Percentiles rank a stretch among this genome's conserved stretches.
Conservation (phyloP, 2,888 invertebrate species). For the Arctia plantaginis region DNA sequence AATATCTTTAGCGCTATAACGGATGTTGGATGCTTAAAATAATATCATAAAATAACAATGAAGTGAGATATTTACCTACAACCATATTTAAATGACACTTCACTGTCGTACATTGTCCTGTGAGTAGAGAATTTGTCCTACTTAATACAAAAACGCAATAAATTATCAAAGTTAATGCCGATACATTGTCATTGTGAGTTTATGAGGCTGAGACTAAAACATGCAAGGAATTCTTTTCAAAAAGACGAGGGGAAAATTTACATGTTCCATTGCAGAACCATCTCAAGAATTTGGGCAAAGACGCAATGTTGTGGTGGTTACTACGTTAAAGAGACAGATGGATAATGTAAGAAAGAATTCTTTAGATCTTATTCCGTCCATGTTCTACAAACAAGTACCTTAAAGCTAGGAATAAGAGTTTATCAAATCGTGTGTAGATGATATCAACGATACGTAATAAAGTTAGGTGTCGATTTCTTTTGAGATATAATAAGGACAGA, state of each 20-base stretch:
- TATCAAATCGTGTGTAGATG: no score
- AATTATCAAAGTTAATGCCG: constrained; percentile 39
- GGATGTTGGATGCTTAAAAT: constrained; percentile 12
- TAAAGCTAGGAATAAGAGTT: no score
- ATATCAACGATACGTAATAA: no score
- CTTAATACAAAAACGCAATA: constrained; percentile 37
- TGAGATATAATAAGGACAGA: no score
- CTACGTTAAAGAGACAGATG: no score
- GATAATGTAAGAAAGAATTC: no score
- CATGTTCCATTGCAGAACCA: constrained; percentile 22
- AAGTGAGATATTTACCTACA: constrained; percentile 35
- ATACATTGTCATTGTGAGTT: constrained; percentile 40
- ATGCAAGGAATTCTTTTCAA: constrained; percentile 42
- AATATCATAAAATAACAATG: constrained; percentile 14
- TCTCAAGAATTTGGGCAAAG: constrained; percentile 16
- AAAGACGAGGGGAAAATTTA: constrained; percentile 37
- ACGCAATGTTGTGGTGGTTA: not conserved
- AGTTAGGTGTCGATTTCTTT: no score
- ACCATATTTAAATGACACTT: constrained; percentile 40
- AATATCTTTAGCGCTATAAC: constrained; percentile 6
- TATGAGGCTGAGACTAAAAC: constrained; percentile 1
- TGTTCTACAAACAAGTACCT: no score
- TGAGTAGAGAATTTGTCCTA: constrained; percentile 37
- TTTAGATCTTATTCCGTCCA: no score
- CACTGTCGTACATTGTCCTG: constrained; percentile 35